A percentile compares a stretch with the other conserved stretches of the same genome.
phyloP scores from a whole-genome alignment of 2,113 vertebrate genomes.

The Podiceps cristatus region DNA sequence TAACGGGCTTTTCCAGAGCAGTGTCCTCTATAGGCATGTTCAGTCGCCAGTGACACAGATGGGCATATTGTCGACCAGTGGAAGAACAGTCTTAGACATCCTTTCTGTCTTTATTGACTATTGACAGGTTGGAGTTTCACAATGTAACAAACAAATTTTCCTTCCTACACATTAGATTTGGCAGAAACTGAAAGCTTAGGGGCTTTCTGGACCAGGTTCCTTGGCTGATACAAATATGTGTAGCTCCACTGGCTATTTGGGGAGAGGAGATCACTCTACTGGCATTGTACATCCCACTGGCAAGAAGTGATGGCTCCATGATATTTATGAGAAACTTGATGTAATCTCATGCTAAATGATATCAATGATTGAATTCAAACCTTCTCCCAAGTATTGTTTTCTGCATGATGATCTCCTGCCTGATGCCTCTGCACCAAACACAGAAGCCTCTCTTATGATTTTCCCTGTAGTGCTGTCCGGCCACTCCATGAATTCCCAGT shows the following conservation, averaged over 20 bases:
- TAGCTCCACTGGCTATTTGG: neutral
- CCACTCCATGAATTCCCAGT: neutral
- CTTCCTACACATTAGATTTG: neutral
- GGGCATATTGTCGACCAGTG: neutral
- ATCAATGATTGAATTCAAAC: neutral
- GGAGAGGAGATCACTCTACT: neutral
- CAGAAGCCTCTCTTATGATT: neutral
- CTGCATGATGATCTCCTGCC: neutral
- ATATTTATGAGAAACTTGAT: neutral
- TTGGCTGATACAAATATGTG: neutral
- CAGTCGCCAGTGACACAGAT: accelerated
- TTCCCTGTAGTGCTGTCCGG: neutral
- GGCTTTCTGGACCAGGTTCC: neutral
- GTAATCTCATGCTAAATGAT: neutral
- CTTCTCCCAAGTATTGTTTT: neutral
- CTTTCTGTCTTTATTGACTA: neutral
- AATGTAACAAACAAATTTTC: accelerated
- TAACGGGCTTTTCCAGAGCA: neutral
- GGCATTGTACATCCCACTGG: neutral
- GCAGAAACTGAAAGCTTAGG: neutral
- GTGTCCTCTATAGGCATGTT: neutral
- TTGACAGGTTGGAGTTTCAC: neutral
- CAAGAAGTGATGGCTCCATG: neutral
- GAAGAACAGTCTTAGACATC: neutral
- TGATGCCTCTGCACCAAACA: neutral